phyloP scores from a whole-genome alignment of 2,888 invertebrate genomes.

The Noctua pronuba region DNA sequence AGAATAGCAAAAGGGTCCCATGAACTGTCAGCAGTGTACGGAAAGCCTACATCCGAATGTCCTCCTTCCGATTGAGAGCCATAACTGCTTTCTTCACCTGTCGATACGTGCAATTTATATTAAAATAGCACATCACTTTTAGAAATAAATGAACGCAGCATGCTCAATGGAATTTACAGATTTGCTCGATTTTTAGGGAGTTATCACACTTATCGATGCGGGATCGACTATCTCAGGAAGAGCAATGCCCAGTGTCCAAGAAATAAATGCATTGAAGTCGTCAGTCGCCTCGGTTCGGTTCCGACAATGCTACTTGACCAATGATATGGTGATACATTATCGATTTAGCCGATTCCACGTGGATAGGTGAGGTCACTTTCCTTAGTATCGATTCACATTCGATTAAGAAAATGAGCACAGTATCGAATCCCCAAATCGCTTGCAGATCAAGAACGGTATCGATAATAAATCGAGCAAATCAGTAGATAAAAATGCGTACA shows the following conservation, averaged over 20 bases:
- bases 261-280: not conserved
- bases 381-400: not conserved
- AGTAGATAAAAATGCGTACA: not conserved
- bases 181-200: not conserved
- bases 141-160: not conserved
- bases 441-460: not conserved
- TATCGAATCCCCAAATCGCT: not conserved
- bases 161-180: conserved; percentile 11
- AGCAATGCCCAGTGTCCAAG: not conserved
- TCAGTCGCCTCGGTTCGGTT: not conserved
- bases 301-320: not conserved
- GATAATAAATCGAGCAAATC: conserved; percentile 3
- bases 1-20: conserved; percentile 93
- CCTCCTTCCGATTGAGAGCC: conserved; percentile 94
- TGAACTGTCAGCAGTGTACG: conserved; percentile 91
- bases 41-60: conserved; percentile 89
- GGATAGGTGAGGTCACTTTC: not conserved
- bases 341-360: not conserved
- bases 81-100: conserved; percentile 95
- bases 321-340: not conserved
- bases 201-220: not conserved
- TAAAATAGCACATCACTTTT: not conserved
- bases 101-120: conserved; percentile 11
- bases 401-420: not conserved
- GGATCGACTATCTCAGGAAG: not conserved